Evolutionary conservation across 1,140 invertebrate species (phyloP).

Genomic region (Drosophila rhopaloa): DNA sequence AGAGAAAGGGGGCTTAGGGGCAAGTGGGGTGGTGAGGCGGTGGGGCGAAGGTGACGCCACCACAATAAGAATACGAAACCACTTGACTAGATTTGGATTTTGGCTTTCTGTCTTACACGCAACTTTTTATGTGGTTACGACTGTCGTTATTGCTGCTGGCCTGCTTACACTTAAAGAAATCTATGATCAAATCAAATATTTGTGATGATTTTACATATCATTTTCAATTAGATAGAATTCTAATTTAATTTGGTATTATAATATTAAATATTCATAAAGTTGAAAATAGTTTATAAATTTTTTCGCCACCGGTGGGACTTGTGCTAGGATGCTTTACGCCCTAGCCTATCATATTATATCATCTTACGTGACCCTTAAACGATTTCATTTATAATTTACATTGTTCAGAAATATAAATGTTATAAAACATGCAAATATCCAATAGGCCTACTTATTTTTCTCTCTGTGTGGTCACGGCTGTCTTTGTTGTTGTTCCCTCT

Average conservation of each 20-base stretch:
- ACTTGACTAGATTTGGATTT: conserved; percentile 58
- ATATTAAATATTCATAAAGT: too few relatives aligned
- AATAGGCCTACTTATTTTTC: conserved; percentile 7
- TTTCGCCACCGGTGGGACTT: too few relatives aligned
- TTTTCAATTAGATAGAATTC: too few relatives aligned
- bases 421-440: not conserved
- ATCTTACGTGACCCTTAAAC: too few relatives aligned
- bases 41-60: conserved; percentile 41
- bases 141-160: conserved; percentile 36
- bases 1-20: too few relatives aligned
- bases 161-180: not conserved
- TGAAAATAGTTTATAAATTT: too few relatives aligned
- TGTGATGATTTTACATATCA: not conserved
- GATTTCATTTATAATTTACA: not conserved
- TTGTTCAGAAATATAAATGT: not conserved
- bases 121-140: conserved; percentile 43
- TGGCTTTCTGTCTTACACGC: conserved; percentile 42
- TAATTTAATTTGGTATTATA: too few relatives aligned
- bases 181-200: not conserved
- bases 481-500: conserved; percentile 41
- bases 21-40: conserved; percentile 1
- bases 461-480: conserved; percentile 22
- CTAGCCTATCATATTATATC: too few relatives aligned
- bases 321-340: not conserved
- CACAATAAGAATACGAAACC: conserved; percentile 23